phyloP scores from a whole-genome alignment of 2,888 invertebrate genomes.

The Drosophila siamana region DNA sequence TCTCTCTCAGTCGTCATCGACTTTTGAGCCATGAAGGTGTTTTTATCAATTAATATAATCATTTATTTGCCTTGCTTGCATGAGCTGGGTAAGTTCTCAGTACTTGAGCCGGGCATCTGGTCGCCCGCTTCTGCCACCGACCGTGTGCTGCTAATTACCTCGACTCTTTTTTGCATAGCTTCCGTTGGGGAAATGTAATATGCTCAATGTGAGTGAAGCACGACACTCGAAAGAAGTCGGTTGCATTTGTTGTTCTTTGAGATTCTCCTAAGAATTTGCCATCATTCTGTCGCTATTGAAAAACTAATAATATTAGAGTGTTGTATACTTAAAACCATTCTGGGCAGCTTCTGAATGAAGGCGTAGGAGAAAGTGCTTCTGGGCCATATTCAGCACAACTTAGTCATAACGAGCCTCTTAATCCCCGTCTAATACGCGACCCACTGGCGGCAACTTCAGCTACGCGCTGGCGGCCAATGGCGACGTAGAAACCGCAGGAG shows the following conservation, averaged over 20 bases:
- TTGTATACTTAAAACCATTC: not conserved
- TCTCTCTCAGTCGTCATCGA: conserved; percentile 32
- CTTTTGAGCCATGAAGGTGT: conserved; percentile 66
- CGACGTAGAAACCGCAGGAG: conserved; percentile 13
- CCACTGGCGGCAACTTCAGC: conserved; percentile 35
- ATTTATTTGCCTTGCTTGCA: conserved; percentile 73
- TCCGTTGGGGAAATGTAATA: conserved; percentile 33
- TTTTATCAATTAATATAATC: conserved; percentile 78
- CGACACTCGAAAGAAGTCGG: conserved; percentile 4
- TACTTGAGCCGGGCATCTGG: conserved; percentile 21
- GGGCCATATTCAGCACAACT: conserved; percentile 27
- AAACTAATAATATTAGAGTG: not conserved
- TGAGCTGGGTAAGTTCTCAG: conserved; percentile 25
- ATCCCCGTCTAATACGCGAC: conserved; percentile 58
- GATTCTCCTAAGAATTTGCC: not conserved
- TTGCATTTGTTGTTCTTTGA: not conserved
- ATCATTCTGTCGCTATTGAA: not conserved
- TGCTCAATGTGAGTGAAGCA: conserved; percentile 5
- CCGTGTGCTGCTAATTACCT: conserved; percentile 58
- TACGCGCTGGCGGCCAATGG: not conserved
- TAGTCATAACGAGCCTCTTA: conserved; percentile 41
- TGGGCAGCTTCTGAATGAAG: not conserved
- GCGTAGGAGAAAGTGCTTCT: conserved; percentile 47
- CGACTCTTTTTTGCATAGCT: conserved; percentile 23
- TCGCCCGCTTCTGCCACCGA: conserved; percentile 1